Evolutionary conservation across 2,797 vertebrate genomes (phyloP).

Genomic region (Coccyzus lansbergi): DNA sequence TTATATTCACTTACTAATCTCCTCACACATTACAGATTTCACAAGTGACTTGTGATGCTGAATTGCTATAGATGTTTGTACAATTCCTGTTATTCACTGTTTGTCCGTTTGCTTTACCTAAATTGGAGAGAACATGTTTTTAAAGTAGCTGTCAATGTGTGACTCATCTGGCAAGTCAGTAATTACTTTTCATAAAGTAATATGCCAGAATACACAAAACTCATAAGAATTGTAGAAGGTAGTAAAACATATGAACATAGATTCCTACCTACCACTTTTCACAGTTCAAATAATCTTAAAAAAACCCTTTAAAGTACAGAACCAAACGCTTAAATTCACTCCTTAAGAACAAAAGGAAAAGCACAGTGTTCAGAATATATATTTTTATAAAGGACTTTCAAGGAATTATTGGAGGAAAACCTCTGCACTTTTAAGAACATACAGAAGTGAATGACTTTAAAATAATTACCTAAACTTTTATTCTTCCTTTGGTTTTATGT

Average conservation of each 20-base stretch:
- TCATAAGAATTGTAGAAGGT: not conserved
- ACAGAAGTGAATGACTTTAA: not conserved
- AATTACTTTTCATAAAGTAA: conserved; percentile 52
- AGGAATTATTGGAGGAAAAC: not conserved
- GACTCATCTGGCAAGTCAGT: conserved; percentile 46
- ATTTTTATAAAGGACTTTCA: not conserved
- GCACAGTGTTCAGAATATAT: not conserved
- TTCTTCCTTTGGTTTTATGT: not conserved
- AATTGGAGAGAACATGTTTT: conserved; percentile 14
- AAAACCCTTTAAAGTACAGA: not conserved
- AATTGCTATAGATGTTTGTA: conserved; percentile 47
- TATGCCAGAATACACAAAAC: not conserved
- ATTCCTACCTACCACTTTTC: conserved; percentile 1
- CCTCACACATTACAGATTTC: conserved; percentile 63
- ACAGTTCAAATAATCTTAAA: not conserved
- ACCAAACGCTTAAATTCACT: not conserved
- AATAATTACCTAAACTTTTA: not conserved
- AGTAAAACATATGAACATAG: not conserved
- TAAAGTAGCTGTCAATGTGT: conserved; percentile 45
- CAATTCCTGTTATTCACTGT: conserved; percentile 43
- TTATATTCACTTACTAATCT: conserved; percentile 15
- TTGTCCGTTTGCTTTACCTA: conserved; percentile 6
- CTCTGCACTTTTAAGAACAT: not conserved
- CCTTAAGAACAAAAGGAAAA: not conserved
- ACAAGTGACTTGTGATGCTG: conserved; percentile 60